Conservation (phyloP, 2,797 vertebrate species). For the Acridotheres tristis region DNA sequence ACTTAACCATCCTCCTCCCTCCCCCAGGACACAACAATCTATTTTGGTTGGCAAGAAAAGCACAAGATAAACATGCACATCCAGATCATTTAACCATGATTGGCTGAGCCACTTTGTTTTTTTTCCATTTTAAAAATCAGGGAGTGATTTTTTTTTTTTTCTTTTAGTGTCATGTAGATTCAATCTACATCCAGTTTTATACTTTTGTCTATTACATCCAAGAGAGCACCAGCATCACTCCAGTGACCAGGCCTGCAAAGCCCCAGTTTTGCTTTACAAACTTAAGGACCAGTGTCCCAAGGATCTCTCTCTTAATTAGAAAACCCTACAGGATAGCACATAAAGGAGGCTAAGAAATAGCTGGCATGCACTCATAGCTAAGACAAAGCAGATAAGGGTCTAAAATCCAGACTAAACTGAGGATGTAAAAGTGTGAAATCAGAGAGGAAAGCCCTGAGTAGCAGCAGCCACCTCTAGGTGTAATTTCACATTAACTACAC, state of each 20-base stretch:
- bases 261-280: not conserved
- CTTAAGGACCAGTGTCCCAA: not conserved
- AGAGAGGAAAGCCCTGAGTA: not conserved
- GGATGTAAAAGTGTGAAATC: not conserved
- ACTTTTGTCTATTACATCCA: not conserved
- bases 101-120: not conserved
- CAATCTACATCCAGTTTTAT: not conserved
- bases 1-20: not conserved
- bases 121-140: not conserved
- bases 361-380: fast-evolving
- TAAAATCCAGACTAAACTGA: not conserved
- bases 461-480: not conserved
- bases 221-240: not conserved
- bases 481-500: not conserved
- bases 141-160: not conserved
- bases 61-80: slow-evolving; percentile 24
- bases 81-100: not conserved
- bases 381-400: not conserved
- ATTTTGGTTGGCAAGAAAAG: slow-evolving; percentile 29
- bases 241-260: not conserved
- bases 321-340: not conserved
- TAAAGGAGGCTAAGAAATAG: not conserved
- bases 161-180: not conserved
- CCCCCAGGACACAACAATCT: slow-evolving; percentile 8
- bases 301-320: not conserved